These are phyloP conservation scores for Podabrus alpinus DNA, from an alignment of 2,888 invertebrate genomes.

Conservation along the genomic window DNA sequence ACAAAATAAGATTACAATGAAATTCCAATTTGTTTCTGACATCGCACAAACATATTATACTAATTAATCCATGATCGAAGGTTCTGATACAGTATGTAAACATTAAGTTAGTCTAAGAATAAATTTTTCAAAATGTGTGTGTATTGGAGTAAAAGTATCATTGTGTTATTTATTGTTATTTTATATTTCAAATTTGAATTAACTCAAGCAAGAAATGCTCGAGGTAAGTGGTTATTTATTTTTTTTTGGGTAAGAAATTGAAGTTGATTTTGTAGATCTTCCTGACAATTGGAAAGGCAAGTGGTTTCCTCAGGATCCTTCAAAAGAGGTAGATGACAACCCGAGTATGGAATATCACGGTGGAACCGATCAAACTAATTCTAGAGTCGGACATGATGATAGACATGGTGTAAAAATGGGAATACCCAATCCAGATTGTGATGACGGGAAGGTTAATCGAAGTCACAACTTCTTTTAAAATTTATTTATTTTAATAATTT, in stretches of 20 bases:
- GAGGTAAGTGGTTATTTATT: not conserved
- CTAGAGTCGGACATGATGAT: constrained; percentile 23
- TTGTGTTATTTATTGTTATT: not conserved
- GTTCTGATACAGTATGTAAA: not conserved
- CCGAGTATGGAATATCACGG: constrained; percentile 29
- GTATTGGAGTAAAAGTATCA: not conserved
- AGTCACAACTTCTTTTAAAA: not conserved
- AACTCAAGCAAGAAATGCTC: not conserved
- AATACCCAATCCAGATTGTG: constrained; percentile 59
- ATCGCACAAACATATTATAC: too few relatives aligned
- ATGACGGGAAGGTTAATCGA: constrained; percentile 67
- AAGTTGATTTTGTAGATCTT: not conserved
- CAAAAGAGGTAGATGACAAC: constrained; percentile 37
- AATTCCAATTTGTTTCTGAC: not conserved
- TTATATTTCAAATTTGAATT: not conserved
- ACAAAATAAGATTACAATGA: not conserved
- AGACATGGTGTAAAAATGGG: constrained; percentile 63
- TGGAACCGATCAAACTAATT: constrained; percentile 35
- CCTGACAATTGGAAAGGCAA: constrained; percentile 48
- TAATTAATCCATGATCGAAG: too few relatives aligned
- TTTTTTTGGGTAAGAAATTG: not conserved
- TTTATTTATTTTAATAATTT: not conserved
- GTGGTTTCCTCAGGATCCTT: constrained; percentile 53
- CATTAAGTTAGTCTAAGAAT: not conserved
- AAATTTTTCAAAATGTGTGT: not conserved